Evolutionary conservation across 2,113 vertebrate genomes (phyloP).

Genomic region (Brachyhypopomus occidentalis): DNA sequence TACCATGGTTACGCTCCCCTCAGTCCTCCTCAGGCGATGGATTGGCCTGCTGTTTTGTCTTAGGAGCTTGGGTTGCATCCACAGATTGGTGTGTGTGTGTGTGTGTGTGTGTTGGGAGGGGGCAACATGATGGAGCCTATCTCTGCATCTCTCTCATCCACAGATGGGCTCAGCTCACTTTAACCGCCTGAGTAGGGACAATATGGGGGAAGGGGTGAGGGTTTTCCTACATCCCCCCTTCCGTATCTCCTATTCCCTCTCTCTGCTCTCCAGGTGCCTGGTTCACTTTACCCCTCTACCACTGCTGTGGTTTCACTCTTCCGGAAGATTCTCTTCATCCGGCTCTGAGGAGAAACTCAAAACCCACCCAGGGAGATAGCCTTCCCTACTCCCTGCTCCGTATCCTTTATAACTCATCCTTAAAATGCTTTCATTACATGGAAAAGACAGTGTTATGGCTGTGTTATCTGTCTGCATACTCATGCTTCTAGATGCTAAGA

Average conservation of each 20-base stretch:
- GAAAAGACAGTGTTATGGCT: conserved; percentile 7
- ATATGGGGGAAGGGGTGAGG: not conserved
- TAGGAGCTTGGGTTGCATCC: conserved; percentile 54
- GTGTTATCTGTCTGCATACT: conserved; percentile 29
- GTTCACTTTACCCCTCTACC: conserved; percentile 46
- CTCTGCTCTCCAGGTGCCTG: conserved; percentile 48
- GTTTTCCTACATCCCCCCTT: conserved; percentile 25
- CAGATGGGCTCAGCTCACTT: conserved; percentile 63
- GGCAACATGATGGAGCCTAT: conserved; percentile 54
- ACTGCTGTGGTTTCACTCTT: conserved; percentile 52
- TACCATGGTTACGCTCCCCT: conserved; percentile 65
- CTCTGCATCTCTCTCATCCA: conserved; percentile 69
- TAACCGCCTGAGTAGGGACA: conserved; percentile 31
- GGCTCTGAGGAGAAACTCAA: conserved; percentile 52
- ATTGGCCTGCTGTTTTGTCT: conserved; percentile 55
- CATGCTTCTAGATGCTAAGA: conserved; percentile 28
- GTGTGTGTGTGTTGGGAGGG: conserved; percentile 38
- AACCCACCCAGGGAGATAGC: conserved; percentile 52
- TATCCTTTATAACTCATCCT: conserved; percentile 38
- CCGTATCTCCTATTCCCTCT: conserved; percentile 22
- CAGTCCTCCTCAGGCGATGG: conserved; percentile 59
- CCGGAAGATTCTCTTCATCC: conserved; percentile 48
- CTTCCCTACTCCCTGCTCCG: conserved; percentile 29
- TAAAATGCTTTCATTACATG: conserved; percentile 26
- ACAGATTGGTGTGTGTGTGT: conserved; percentile 42